Percentiles rank a stretch among this genome's conserved stretches.
phyloP scores from a whole-genome alignment of 92 coral and sea anemone species.

The Virgularia gustaviana region DNA sequence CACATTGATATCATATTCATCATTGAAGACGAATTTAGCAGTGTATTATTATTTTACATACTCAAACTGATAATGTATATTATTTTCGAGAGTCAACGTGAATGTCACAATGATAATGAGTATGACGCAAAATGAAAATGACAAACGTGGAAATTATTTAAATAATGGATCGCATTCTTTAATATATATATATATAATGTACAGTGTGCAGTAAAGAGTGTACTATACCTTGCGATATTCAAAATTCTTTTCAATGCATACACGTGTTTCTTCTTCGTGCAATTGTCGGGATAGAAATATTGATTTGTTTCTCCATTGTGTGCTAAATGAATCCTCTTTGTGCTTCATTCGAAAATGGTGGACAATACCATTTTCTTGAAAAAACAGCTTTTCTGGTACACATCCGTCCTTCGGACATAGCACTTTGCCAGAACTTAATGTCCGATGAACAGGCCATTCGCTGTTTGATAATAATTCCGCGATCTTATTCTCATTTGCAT shows the following conservation, averaged over 20 bases:
- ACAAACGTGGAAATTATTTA: too few relatives aligned
- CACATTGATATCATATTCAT: too few relatives aligned
- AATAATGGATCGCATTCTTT: too few relatives aligned
- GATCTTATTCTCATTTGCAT: slow-evolving; percentile 6
- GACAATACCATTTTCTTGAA: not conserved
- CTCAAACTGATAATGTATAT: too few relatives aligned
- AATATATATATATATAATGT: too few relatives aligned
- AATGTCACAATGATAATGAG: too few relatives aligned
- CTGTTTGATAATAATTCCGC: not conserved
- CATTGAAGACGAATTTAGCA: too few relatives aligned
- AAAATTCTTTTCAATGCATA: slow-evolving; percentile 6
- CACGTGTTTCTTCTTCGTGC: slow-evolving; percentile 12
- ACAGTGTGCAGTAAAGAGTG: too few relatives aligned
- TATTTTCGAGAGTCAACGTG: too few relatives aligned
- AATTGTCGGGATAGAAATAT: not conserved
- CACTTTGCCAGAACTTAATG: not conserved
- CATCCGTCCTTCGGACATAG: not conserved
- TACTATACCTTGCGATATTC: not conserved
- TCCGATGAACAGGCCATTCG: not conserved
- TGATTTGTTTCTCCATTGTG: not conserved
- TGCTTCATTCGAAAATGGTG: not conserved
- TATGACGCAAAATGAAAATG: too few relatives aligned
- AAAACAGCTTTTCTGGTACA: not conserved
- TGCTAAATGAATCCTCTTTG: not conserved
- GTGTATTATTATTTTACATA: too few relatives aligned